Evolutionary conservation across 2,113 vertebrate species (phyloP), one percentile per base, ranked within the genome.

Genomic region (Podiceps cristatus): DNA sequence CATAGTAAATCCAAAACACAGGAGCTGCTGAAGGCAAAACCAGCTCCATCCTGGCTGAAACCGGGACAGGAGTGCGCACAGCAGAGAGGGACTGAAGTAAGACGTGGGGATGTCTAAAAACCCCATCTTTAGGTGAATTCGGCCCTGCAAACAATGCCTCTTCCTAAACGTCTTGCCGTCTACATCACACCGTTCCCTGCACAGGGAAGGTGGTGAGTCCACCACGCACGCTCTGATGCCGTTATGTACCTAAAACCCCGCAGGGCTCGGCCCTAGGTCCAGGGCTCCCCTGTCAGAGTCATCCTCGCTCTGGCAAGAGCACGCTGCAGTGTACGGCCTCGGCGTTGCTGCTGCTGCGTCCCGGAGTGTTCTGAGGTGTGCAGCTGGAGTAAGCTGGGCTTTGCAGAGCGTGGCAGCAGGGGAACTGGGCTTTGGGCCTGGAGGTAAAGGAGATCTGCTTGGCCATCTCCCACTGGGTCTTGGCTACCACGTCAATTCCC

Each of bases 291-390:
- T 33, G 55, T 20, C 37, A 24, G n/a, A 42, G 53, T 14, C 47
- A 11, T 5, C 52, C 55, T 53, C 5, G 2, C 60, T 18, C 53
- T 66, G 58, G 58, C 31, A 15, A 7, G 49, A 42, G 55, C 40
- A 6, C 2, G 3, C 29, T 18, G 3, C 3, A 6, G 33, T 4
- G 24, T 24, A 11, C 52, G 22, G 29, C 44, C 29, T 40, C 5
- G 5, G 67, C 25, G 3, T 15, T 42, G 50, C 75, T 47, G 19
- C 52, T 25, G 31, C 62, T 10, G 2, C 2, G 3, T 31, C 63
- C 72, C 42, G 9, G 28, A 1, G n/a, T 4, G 7, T 17, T 33
- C 11, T 1, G 24, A 22, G 33, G 55, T 10, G 11, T 6, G 2
- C 25, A 19, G 72, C 49, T 18, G 29, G 20, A 11, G 74, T 5